Base-by-base conservation (phyloP, 2,113 vertebrate genomes). In the Pyrgilauda ruficollis region DNA sequence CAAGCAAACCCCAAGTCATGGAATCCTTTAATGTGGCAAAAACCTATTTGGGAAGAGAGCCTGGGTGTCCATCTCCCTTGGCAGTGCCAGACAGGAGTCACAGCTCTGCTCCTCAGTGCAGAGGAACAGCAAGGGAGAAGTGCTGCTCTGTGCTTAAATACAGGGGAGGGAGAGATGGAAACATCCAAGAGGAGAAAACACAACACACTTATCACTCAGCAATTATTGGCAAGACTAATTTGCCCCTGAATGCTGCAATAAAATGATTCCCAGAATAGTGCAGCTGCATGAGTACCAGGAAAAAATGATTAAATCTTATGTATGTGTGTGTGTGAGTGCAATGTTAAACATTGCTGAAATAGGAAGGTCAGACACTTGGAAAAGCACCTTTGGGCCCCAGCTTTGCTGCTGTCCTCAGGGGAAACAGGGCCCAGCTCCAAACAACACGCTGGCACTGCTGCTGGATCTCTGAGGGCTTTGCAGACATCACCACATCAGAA, bases 221-320 rank as follows among this genome's bases (percentile, higher is more conserved):
- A 78, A 72, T 94, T 97, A 95, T 67, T 96, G 95, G 97, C 96
- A 92, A 94, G 93, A 91, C 92, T 97, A 94, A 97, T 97, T 90
- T 80, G 85, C 87, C 96, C 84, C 84, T 95, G 95, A 96, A 82
- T 88, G 84, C 82, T 94, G 94, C 82, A 87, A 91, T 96, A 94
- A 94, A 96, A 73, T 2, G 7, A 90, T 78, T 97, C 93, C 89
- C 83, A 95, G 94, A 96, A 97, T 92, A 97, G 94, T 92, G 77
- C 84, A 95, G 94, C 95, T 80, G 55, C 85, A 66, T 84, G 92
- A 97, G 96, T 95, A 97, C 76, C 82, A 69, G 89, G 93, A 97
- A 97, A 96, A 79, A 81, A 76, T 83, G 70, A 97, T 97, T 94
- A 93, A 87, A 92, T 95, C 91, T 50, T 80, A 28, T 69, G 35